Conservation (phyloP, 2,888 invertebrate species). For the Trichopria drosophilae region DNA sequence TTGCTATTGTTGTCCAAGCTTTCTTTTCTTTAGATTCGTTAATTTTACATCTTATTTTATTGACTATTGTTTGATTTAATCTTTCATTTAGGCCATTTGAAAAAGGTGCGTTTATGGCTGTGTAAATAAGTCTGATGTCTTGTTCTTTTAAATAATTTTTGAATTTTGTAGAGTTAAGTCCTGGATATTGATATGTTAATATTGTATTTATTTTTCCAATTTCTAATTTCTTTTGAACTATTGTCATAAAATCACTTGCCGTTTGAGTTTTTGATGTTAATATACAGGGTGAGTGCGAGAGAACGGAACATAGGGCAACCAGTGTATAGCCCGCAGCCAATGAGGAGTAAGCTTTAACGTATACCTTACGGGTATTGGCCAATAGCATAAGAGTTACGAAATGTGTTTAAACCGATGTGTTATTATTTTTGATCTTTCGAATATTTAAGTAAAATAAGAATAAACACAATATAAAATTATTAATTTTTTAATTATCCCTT, state of each 20-base stretch:
- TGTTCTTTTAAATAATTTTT: slow-evolving; percentile 36
- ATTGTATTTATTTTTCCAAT: slow-evolving; percentile 27
- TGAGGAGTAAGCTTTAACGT: too few species aligned
- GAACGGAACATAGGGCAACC: too few species aligned
- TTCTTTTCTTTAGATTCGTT: slow-evolving; percentile 16
- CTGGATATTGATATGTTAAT: slow-evolving; percentile 40
- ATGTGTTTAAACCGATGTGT: too few species aligned
- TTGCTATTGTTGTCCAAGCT: slow-evolving; percentile 20
- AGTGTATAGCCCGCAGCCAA: too few species aligned
- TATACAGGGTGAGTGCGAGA: too few species aligned
- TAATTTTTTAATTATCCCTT: too few species aligned
- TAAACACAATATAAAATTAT: too few species aligned
- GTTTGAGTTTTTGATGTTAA: slow-evolving; percentile 38
- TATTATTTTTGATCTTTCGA: too few species aligned
- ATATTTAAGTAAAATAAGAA: too few species aligned
- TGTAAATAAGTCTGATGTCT: slow-evolving; percentile 40
- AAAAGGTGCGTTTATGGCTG: slow-evolving; percentile 32
- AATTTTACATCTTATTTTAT: slow-evolving; percentile 24
- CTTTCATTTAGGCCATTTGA: too few species aligned
- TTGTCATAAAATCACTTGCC: slow-evolving; percentile 40
- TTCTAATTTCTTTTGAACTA: slow-evolving; percentile 25
- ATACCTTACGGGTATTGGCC: too few species aligned
- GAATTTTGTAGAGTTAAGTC: slow-evolving; percentile 39
- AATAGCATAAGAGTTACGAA: too few species aligned
- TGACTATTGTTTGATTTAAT: slow-evolving; percentile 36